Percentiles rank a stretch among this genome's conserved stretches.
Evolutionary conservation across 2,888 invertebrate genomes (phyloP).

Genomic region (Conomelus anceps): DNA sequence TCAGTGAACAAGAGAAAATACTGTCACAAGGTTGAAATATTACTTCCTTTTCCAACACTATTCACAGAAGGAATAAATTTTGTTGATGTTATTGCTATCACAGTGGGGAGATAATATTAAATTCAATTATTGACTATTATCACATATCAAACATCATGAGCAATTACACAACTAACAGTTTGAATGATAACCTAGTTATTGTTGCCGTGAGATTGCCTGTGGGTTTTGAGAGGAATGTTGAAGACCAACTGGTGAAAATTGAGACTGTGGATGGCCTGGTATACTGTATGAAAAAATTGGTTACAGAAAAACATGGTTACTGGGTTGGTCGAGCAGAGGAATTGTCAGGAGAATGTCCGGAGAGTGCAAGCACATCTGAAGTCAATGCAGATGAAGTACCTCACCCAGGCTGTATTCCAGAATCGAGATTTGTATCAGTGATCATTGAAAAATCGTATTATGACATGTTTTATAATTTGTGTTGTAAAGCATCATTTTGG

Average conservation of each 20-base stretch:
- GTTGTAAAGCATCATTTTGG: conserved; percentile 89
- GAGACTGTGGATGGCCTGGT: neutral
- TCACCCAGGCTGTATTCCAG: too few species aligned
- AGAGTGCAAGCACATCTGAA: neutral
- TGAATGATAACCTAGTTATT: neutral
- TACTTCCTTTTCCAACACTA: too few species aligned
- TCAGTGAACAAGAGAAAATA: too few species aligned
- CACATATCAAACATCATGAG: neutral
- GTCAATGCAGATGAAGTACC: neutral
- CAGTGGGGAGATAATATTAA: too few species aligned
- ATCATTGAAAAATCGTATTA: neutral
- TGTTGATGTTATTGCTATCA: too few species aligned
- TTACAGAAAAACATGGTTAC: neutral
- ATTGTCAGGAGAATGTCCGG: neutral
- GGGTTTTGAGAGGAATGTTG: neutral
- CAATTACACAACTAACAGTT: neutral
- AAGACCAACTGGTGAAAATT: neutral
- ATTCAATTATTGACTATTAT: too few species aligned
- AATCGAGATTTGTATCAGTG: neutral
- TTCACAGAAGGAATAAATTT: too few species aligned
- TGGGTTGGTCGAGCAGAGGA: neutral
- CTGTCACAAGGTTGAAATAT: too few species aligned
- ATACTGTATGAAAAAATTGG: neutral
- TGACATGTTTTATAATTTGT: conserved; percentile 85
- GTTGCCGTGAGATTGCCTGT: neutral